Evolutionary conservation across 2,797 vertebrate genomes (phyloP), one percentile per base, ranked within the genome.

Genomic region (Oryzias dopingdopingensis): DNA sequence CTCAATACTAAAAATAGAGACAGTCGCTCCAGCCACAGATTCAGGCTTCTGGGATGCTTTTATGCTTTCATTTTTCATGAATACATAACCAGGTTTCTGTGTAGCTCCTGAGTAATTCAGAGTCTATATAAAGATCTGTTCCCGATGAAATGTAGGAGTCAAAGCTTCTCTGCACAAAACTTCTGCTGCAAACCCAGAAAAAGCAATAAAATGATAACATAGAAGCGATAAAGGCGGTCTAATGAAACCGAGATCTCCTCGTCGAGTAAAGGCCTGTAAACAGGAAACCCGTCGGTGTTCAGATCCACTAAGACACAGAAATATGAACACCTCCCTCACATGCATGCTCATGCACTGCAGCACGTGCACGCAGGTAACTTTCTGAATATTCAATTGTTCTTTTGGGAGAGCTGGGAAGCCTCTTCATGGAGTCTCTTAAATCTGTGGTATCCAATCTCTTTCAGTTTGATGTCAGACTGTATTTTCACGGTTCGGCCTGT

Each of bases 281-380:
- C 85, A 90, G 85, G 88, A 83, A 90, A 90, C 89, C 83, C 85
- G 84, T 76, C 83, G 84, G 72, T 67, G 69, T 67, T 37, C 55
- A 52, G 62, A 52, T 23, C 67, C 53, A 73, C 70, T 63, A 67
- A 26, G 49, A 80, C 56, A 60, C 55, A 46, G 42, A 70, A 56
- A 67, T 63, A 50, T 48, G 18, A 41, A 24, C 5, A 44, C 42
- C 14, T 3, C 22, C 13, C 18, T 29, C 42, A 41, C 46, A 42
- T 14, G 40, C 14, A 22, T 5, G 15, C 52, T 40, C 12, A 49
- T 43, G 3, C 26, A 43, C 60, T 48, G 23, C 15, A 62, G n/a
- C 46, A 51, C 63, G 59, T 1, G 1, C 0, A 51, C 42, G 42
- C 60, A 5, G 41, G 52, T 76, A 70, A 79, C 49, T 70, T n/a